Evolutionary conservation across 2,113 vertebrate species (phyloP).

Genomic region (Chaetodon trifascialis): DNA sequence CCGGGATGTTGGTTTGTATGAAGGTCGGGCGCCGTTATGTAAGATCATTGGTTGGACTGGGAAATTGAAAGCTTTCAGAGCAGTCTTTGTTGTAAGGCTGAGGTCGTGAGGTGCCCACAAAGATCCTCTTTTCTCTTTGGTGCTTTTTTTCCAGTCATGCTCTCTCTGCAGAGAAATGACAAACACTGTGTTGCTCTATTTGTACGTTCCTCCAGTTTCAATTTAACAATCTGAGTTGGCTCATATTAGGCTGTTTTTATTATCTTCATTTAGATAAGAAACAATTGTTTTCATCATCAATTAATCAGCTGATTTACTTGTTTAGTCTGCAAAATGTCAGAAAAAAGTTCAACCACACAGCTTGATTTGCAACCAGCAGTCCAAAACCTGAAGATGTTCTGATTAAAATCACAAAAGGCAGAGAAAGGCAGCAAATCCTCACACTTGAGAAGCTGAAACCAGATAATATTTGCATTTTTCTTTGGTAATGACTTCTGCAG

Average conservation of each 20-base stretch:
- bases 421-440: not conserved
- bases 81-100: slow-evolving; percentile 23
- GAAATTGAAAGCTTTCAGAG: slow-evolving; percentile 43
- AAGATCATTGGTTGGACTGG: slow-evolving; percentile 18
- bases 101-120: slow-evolving; percentile 34
- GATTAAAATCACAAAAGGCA: too few relatives aligned
- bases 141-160: slow-evolving; percentile 10
- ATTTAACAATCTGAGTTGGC: not conserved
- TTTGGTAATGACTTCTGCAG: not conserved
- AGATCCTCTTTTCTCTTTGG: slow-evolving; percentile 19
- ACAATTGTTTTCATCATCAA: not conserved
- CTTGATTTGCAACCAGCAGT: not conserved
- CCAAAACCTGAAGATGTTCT: not conserved
- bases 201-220: not conserved
- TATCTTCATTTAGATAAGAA: not conserved
- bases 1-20: slow-evolving; percentile 16
- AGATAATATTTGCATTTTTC: not conserved
- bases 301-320: not conserved
- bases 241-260: not conserved
- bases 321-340: not conserved
- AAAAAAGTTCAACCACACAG: not conserved
- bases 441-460: not conserved
- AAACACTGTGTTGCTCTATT: not conserved
- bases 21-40: slow-evolving; percentile 47
- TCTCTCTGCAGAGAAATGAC: not conserved